A percentile compares a stretch with the other conserved stretches of the same genome.
Conservation (phyloP, 2,797 vertebrate genomes). For the Gephyroberyx darwinii region DNA sequence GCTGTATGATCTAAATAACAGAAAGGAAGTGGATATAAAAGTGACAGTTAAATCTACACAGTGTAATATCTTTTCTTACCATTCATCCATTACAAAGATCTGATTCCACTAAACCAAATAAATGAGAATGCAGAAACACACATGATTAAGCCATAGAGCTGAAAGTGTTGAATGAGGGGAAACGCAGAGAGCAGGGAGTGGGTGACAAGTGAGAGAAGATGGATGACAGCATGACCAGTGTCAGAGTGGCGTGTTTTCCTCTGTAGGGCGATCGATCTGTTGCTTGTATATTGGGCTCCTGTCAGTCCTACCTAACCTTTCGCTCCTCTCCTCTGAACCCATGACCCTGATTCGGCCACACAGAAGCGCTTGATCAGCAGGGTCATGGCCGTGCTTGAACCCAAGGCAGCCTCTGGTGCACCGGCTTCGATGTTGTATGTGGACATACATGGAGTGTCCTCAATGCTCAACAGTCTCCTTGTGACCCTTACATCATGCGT, state of each 20-base stretch:
- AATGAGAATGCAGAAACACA: constrained; percentile 16
- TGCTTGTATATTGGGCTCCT: constrained; percentile 26
- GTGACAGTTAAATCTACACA: neutral
- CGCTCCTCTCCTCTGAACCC: constrained; percentile 43
- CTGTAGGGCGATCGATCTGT: constrained; percentile 29
- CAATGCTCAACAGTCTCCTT: constrained; percentile 29
- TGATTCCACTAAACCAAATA: constrained; percentile 4
- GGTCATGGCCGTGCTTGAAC: constrained; percentile 61
- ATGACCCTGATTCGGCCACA: constrained; percentile 71
- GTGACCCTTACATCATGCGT: constrained; percentile 43
- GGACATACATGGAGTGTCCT: constrained; percentile 32
- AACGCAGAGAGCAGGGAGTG: neutral
- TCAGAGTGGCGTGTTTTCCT: constrained; percentile 25
- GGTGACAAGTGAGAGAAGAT: constrained; percentile 12
- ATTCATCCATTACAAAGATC: constrained; percentile 8
- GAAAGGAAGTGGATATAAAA: constrained; percentile 1
- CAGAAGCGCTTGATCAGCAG: constrained; percentile 69
- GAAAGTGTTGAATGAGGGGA: neutral
- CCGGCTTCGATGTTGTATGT: constrained; percentile 6
- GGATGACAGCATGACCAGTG: constrained; percentile 27
- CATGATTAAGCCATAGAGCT: neutral
- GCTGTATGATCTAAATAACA: constrained; percentile 18
- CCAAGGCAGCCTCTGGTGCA: constrained; percentile 18
- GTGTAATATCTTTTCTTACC: neutral
- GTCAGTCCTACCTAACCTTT: constrained; percentile 57